Conservation (phyloP, 2,888 invertebrate genomes). For the Pristionchus fissidentatus region DNA sequence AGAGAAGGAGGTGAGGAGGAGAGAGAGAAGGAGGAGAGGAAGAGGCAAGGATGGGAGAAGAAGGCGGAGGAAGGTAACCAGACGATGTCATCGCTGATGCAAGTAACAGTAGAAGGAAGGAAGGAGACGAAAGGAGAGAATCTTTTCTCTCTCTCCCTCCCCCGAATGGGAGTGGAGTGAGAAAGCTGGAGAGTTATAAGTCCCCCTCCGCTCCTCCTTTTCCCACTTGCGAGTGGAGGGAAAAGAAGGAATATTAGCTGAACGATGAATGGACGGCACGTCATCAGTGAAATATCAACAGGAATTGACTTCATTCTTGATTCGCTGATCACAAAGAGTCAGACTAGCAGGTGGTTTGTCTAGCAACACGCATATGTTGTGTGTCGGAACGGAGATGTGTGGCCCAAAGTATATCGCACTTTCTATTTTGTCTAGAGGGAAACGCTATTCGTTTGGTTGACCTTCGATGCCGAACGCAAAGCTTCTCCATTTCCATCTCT, state of each 20-base stretch:
- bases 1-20: not conserved
- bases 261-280: slow-evolving; percentile 11
- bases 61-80: not conserved
- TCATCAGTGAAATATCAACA: not conserved
- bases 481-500: no score
- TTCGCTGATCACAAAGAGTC: no score
- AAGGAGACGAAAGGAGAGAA: not conserved
- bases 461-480: no score
- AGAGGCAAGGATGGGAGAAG: slow-evolving; percentile 11
- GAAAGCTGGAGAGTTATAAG: slow-evolving; percentile 27
- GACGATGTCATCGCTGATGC: slow-evolving; percentile 8
- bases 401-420: no score
- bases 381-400: no score
- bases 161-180: not conserved
- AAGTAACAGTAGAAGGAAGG: slow-evolving; percentile 18
- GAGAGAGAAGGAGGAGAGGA: not conserved
- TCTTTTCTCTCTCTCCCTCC: no score
- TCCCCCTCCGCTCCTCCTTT: not conserved
- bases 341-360: no score
- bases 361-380: no score
- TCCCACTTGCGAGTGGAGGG: not conserved
- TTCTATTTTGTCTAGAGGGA: no score
- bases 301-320: no score
- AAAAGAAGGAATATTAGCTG: slow-evolving; percentile 13
- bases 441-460: no score